phyloP scores from a whole-genome alignment of 2,113 vertebrate genomes.

The Anoplopoma fimbria region DNA sequence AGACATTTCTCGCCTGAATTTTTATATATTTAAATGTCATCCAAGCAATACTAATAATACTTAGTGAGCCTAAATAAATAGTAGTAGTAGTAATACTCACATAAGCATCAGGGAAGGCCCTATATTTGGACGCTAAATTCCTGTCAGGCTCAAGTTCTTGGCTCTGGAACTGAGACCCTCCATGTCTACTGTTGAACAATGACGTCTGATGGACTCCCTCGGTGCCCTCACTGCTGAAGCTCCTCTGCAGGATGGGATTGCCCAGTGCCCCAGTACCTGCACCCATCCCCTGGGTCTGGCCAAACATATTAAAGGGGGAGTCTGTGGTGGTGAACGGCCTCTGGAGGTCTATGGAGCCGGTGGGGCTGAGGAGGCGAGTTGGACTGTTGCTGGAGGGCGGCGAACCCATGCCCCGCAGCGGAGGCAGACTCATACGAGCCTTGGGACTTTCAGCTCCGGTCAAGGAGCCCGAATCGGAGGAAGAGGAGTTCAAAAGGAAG shows the following conservation, averaged over 20 bases:
- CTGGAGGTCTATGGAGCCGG: slow-evolving; percentile 58
- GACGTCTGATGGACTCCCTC: slow-evolving; percentile 39
- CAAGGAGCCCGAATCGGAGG: slow-evolving; percentile 61
- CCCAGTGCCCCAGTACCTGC: not conserved
- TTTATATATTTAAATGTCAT: not conserved
- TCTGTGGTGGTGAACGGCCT: slow-evolving; percentile 39
- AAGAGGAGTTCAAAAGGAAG: slow-evolving; percentile 59
- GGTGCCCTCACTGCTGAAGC: slow-evolving; percentile 57
- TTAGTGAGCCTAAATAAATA: not conserved
- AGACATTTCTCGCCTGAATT: not conserved
- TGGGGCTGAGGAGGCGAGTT: slow-evolving; percentile 54
- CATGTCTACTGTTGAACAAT: slow-evolving; percentile 41
- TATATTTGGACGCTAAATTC: slow-evolving; percentile 60
- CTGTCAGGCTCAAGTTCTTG: slow-evolving; percentile 51
- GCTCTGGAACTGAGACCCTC: slow-evolving; percentile 51
- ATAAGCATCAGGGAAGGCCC: slow-evolving; percentile 80
- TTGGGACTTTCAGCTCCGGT: slow-evolving; percentile 35
- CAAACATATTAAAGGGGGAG: slow-evolving; percentile 29
- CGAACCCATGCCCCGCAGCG: slow-evolving; percentile 2
- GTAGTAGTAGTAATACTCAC: slow-evolving; percentile 81
- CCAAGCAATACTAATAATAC: not conserved
- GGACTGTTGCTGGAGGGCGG: slow-evolving; percentile 51
- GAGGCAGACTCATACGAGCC: slow-evolving; percentile 51
- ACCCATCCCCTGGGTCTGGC: slow-evolving; percentile 33
- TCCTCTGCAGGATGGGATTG: slow-evolving; percentile 70